Evolutionary conservation across 2,888 invertebrate genomes (phyloP).

Genomic region (Boloria selene): DNA sequence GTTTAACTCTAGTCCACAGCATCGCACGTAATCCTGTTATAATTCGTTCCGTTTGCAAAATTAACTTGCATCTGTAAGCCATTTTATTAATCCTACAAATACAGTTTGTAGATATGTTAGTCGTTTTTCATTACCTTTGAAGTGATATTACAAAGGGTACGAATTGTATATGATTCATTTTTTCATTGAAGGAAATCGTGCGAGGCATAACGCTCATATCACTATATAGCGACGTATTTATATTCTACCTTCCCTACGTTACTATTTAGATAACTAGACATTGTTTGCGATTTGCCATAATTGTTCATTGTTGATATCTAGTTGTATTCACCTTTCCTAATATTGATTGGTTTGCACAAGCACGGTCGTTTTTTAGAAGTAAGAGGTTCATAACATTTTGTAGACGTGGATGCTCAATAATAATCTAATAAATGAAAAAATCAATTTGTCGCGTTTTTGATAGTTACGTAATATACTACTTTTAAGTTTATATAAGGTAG

Average conservation of each 20-base stretch:
- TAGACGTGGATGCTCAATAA: slow-evolving; percentile 72
- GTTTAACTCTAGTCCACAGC: slow-evolving; percentile 76
- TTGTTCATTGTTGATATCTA: slow-evolving; percentile 70
- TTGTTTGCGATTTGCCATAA: slow-evolving; percentile 75
- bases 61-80: background rate
- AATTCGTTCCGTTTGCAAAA: background rate
- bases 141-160: slow-evolving; percentile 6
- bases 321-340: slow-evolving; percentile 64
- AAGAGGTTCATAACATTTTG: slow-evolving; percentile 61
- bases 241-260: slow-evolving; percentile 57
- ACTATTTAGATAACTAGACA: slow-evolving; percentile 67
- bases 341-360: slow-evolving; percentile 66
- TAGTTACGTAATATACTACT: slow-evolving; percentile 31
- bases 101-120: background rate
- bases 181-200: slow-evolving; percentile 45
- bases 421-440: slow-evolving; percentile 42
- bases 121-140: background rate
- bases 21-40: slow-evolving; percentile 56
- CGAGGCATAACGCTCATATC: slow-evolving; percentile 60
- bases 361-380: slow-evolving; percentile 67
- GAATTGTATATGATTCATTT: slow-evolving; percentile 4
- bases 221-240: slow-evolving; percentile 63
- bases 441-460: slow-evolving; percentile 51
- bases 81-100: background rate
- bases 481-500: slow-evolving; percentile 37